Evolutionary conservation across 2,113 vertebrate genomes (phyloP).

Genomic region (Pituophis catenifer): DNA sequence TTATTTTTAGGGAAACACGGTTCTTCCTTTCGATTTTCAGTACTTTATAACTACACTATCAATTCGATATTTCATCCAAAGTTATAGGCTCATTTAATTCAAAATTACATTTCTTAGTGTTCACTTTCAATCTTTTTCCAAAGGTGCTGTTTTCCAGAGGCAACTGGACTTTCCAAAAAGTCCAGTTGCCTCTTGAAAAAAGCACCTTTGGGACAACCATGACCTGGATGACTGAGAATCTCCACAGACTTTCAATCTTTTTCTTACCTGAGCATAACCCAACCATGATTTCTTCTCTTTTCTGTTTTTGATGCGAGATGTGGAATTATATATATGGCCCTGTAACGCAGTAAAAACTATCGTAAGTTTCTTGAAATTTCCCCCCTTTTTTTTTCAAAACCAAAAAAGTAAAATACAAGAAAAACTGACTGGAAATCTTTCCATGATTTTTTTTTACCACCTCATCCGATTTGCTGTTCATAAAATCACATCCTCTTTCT

Average conservation of each 20-base stretch:
- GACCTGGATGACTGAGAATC: too few relatives aligned
- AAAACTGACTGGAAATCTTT: not conserved
- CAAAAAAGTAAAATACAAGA: not conserved
- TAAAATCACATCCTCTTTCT: not conserved
- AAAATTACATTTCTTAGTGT: too few relatives aligned
- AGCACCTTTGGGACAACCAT: too few relatives aligned
- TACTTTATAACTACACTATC: too few relatives aligned
- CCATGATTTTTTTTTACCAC: not conserved
- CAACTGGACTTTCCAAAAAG: too few relatives aligned
- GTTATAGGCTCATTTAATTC: too few relatives aligned
- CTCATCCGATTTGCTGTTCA: not conserved
- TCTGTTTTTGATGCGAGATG: constrained; percentile 94
- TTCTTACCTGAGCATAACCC: constrained; percentile 94
- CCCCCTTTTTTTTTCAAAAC: not conserved
- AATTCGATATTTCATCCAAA: too few relatives aligned
- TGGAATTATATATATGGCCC: constrained; percentile 99
- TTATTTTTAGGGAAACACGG: too few relatives aligned
- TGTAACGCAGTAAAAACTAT: constrained; percentile 66
- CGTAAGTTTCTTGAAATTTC: constrained; percentile 12
- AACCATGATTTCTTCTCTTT: constrained; percentile 97
- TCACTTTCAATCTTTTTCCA: too few relatives aligned
- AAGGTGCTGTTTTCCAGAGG: too few relatives aligned
- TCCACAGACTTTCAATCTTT: constrained; percentile 8
- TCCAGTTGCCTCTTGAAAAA: too few relatives aligned
- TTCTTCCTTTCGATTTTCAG: too few relatives aligned